A percentile compares a stretch with the other conserved stretches of the same genome.
Evolutionary conservation across 2,797 vertebrate genomes (phyloP).

Genomic region (Coregonus sp.): DNA sequence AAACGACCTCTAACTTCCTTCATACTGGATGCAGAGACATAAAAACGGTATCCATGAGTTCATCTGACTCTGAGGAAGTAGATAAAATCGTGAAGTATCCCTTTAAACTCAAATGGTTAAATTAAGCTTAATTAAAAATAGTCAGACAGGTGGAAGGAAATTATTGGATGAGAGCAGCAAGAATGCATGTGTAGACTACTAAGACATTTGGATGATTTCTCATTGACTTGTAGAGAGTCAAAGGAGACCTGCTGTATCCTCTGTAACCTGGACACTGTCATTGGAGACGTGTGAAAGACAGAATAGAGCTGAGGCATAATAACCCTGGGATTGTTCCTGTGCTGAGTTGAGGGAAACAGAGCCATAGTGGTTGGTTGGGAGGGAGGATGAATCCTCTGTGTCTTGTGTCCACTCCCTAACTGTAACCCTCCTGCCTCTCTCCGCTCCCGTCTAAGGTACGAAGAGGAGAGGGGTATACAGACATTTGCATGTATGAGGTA

Average conservation of each 20-base stretch:
- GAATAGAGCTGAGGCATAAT: neutral
- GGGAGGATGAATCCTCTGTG: neutral
- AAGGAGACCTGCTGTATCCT: neutral
- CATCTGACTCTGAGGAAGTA: too few species aligned
- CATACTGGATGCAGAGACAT: too few species aligned
- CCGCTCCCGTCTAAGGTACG: conserved; percentile 83
- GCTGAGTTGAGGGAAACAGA: neutral
- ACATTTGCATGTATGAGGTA: conserved; percentile 53
- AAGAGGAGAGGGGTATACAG: conserved; percentile 77
- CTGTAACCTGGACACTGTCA: neutral
- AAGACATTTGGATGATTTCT: neutral
- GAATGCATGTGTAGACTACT: neutral
- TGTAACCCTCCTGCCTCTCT: neutral
- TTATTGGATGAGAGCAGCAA: neutral
- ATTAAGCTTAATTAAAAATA: neutral
- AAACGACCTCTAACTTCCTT: too few species aligned
- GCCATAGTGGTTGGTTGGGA: neutral
- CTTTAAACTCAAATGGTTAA: neutral
- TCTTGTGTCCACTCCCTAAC: neutral
- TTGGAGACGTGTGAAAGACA: neutral
- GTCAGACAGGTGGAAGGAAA: neutral
- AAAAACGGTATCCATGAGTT: too few species aligned
- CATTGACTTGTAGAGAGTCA: neutral
- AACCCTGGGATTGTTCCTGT: neutral
- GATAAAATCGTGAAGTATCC: too few species aligned